Evolutionary conservation across 1,140 invertebrate species (phyloP), one percentile per base, ranked within the genome.

Genomic region (Eumaeus atala): DNA sequence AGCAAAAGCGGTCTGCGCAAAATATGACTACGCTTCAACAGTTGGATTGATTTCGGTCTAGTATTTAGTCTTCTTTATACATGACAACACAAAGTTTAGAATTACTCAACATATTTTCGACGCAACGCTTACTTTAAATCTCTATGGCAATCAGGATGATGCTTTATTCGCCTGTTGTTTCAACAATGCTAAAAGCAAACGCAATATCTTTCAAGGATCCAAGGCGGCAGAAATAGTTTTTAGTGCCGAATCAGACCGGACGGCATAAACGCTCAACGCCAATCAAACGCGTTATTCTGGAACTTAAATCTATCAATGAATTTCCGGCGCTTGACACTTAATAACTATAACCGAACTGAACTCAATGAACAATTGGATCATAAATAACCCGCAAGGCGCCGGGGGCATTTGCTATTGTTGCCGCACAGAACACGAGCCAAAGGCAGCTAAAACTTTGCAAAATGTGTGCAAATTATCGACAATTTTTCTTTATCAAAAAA

Each of bases 281-380:
- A 79, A 81, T 81, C 77, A 79, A 82, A 77, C 70, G 59, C 51
- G 49, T 58, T 65, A 72, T 67, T 84, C 78, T 77, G 72, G 76
- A 73, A 70, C 70, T 77, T 76, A 81, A 81, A 77, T 76, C 81
- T 82, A 84, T 84, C 81, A 81, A 82, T 79, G 79, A 82, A 74
- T 81, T 80, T 84, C 81, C 81, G 81, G 72, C 72, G 62, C 69
- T 81, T 83, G 81, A 84, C 79, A 84, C 76, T 78, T 84, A 64
- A 44, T 44, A 44, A 63, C 74, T 77, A 69, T 72, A 82, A 81
- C 79, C 75, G 78, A 76, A 74, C 66, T 58, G 64, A 59, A 66
- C 61, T 79, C 65, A 79, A 76, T 79, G 78, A 84, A 84, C 81
- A 84, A 84, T 83, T 54, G 47, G 66, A 58, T 80, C 78, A 70